phyloP scores from a whole-genome alignment of 2,113 vertebrate genomes.

The Limnothrissa miodon region DNA sequence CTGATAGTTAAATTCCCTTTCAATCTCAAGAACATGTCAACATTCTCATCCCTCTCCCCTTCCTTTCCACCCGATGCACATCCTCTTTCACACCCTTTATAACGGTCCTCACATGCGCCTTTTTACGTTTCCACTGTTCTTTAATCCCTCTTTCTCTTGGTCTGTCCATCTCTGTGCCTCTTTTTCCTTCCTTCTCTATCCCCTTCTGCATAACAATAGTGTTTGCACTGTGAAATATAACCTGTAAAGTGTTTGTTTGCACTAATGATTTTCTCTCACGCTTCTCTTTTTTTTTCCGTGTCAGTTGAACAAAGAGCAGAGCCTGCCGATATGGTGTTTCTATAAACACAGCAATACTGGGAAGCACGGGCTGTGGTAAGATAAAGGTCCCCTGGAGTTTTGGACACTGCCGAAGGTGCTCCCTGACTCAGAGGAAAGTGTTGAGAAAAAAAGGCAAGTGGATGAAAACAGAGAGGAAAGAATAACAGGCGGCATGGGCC shows the following conservation, averaged over 20 bases:
- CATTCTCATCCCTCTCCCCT: slow-evolving; percentile 27
- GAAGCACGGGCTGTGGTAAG: neutral
- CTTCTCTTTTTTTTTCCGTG: no score
- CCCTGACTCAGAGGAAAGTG: neutral
- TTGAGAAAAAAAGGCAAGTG: neutral
- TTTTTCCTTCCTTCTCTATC: neutral
- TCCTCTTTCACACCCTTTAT: neutral
- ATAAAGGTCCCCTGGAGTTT: neutral
- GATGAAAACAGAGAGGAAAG: neutral
- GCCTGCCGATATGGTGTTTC: neutral
- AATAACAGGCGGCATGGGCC: neutral
- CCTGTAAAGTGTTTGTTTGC: neutral
- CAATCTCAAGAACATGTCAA: slow-evolving; percentile 36
- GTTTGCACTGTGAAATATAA: slow-evolving; percentile 1
- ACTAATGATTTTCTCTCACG: neutral
- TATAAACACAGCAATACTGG: neutral
- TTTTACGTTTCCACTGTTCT: no score
- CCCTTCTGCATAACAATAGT: neutral
- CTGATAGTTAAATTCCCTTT: slow-evolving; percentile 43
- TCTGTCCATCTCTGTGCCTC: neutral
- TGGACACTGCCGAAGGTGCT: neutral
- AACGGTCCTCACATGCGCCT: neutral
- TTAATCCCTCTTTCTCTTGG: no score
- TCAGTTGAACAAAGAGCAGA: neutral
- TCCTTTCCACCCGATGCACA: slow-evolving; percentile 32